phyloP scores from a whole-genome alignment of 2,113 vertebrate genomes.

The Bungarus multicinctus region DNA sequence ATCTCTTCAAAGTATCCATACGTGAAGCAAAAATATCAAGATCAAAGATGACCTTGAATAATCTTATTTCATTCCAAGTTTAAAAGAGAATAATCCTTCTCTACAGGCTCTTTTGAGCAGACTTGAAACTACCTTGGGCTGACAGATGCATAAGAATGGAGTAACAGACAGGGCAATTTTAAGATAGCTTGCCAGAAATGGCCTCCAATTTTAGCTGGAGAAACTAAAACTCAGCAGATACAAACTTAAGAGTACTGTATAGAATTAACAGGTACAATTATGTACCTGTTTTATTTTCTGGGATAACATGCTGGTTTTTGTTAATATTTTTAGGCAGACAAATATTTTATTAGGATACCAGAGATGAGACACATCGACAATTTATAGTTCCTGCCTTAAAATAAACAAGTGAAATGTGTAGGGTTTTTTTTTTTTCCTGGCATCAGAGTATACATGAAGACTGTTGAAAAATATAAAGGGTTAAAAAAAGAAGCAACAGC shows the following conservation, averaged over 20 bases:
- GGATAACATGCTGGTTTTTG: background rate
- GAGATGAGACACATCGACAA: background rate
- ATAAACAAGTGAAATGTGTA: background rate
- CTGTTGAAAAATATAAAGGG: background rate
- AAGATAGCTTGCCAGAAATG: background rate
- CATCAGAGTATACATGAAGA: background rate
- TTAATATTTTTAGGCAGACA: background rate
- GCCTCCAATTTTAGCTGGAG: background rate
- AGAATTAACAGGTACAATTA: too few relatives aligned
- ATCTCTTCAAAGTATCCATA: background rate
- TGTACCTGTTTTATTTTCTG: background rate
- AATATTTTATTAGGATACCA: background rate
- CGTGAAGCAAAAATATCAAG: background rate
- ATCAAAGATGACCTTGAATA: background rate
- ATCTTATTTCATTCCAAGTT: background rate
- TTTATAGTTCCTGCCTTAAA: background rate
- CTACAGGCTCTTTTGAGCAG: background rate
- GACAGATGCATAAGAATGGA: background rate
- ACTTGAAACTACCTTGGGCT: background rate
- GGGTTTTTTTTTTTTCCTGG: background rate
- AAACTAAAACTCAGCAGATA: background rate
- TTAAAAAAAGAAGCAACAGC: background rate
- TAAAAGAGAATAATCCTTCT: background rate
- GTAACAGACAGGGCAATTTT: background rate
- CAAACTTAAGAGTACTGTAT: background rate